Conservation (phyloP, 1,140 invertebrate species). For the Battus philenor region DNA sequence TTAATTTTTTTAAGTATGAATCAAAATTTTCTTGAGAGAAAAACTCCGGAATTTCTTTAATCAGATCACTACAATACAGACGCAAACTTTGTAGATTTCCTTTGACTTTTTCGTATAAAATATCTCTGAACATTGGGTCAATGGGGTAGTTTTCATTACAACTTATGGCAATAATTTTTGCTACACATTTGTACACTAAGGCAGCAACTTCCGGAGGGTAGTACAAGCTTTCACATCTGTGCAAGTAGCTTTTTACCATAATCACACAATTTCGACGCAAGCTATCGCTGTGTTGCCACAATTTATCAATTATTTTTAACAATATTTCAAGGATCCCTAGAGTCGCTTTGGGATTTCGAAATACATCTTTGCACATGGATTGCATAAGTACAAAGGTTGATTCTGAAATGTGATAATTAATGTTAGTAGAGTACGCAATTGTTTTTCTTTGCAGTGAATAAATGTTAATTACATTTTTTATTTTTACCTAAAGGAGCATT, state of each 20-base stretch:
- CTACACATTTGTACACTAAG: slow-evolving; percentile 50
- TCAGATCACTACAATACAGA: slow-evolving; percentile 54
- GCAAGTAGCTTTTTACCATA: slow-evolving; percentile 55
- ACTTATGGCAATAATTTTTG: slow-evolving; percentile 42
- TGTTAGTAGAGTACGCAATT: too few relatives aligned
- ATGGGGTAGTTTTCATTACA: slow-evolving; percentile 23
- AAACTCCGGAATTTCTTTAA: slow-evolving; percentile 28
- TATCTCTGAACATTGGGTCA: slow-evolving; percentile 31
- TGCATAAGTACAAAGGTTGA: slow-evolving; percentile 47
- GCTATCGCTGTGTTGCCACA: slow-evolving; percentile 35
- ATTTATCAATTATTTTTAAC: slow-evolving; percentile 32
- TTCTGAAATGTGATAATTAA: slow-evolving; percentile 32
- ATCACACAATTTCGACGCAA: slow-evolving; percentile 55
- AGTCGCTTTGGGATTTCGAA: slow-evolving; percentile 43
- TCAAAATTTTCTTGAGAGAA: slow-evolving; percentile 32
- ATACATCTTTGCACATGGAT: slow-evolving; percentile 49
- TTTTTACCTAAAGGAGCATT: slow-evolving; percentile 44
- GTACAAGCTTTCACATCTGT: slow-evolving; percentile 40
- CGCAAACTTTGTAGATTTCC: slow-evolving; percentile 45
- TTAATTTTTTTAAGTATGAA: slow-evolving; percentile 26
- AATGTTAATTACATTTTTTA: too few relatives aligned
- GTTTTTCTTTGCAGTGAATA: too few relatives aligned
- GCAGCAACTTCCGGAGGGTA: slow-evolving; percentile 48
- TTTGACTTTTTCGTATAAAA: slow-evolving; percentile 36
- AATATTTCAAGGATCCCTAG: slow-evolving; percentile 36